phyloP scores from a whole-genome alignment of 1,140 invertebrate genomes.

The Lepidurus packardi region DNA sequence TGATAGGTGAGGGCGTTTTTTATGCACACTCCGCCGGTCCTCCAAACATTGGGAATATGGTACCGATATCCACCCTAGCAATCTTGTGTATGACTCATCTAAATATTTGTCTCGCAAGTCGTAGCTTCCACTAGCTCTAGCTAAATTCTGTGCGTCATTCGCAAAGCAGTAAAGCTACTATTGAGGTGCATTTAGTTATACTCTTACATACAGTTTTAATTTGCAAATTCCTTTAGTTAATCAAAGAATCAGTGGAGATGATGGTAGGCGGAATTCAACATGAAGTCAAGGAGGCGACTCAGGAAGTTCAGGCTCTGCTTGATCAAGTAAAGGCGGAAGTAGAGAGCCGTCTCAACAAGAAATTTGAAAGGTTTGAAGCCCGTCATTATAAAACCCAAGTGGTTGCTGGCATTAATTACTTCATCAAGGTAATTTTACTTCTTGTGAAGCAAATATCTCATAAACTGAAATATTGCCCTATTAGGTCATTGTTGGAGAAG shows the following conservation, averaged over 20 bases:
- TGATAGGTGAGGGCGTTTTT: too few species aligned
- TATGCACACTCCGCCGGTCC: too few species aligned
- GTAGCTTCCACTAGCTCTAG: too few species aligned
- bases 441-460: not conserved
- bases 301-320: conserved; percentile 28
- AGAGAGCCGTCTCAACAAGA: conserved; percentile 25
- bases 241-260: not conserved
- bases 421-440: conserved; percentile 24
- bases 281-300: conserved; percentile 23
- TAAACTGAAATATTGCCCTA: not conserved
- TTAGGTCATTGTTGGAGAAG: conserved; percentile 28
- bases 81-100: too few species aligned
- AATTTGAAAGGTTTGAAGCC: conserved; percentile 29
- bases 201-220: too few species aligned
- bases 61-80: too few species aligned
- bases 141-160: too few species aligned
- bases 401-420: conserved; percentile 31
- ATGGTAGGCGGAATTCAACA: conserved; percentile 28
- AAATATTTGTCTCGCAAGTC: too few species aligned
- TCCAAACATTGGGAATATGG: too few species aligned
- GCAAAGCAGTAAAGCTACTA: too few species aligned
- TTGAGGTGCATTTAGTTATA: too few species aligned
- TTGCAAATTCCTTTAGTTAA: too few species aligned
- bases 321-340: conserved; percentile 29
- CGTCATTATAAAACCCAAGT: conserved; percentile 28